Base-by-base conservation (phyloP, 1,140 invertebrate genomes). In the Drepana arcuata region DNA sequence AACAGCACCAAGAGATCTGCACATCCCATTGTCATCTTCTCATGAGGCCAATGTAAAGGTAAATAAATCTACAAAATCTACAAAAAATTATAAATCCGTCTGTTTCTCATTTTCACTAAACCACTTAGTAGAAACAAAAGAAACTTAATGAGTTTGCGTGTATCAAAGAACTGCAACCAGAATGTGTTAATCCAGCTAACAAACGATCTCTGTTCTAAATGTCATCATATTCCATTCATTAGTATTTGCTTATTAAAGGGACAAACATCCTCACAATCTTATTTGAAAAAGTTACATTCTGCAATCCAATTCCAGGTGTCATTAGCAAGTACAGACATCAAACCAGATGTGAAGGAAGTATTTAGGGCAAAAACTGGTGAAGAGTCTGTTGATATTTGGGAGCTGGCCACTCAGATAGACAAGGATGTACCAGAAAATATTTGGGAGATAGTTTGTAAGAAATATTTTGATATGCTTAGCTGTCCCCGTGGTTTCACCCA, bases 381-480 rank as follows among this genome's bases (percentile, higher is more conserved):
- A 34, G 49, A 57, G 0, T 45, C 42, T 14, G 5, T 62, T 13
- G 66, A 75, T 30, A 70, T 78, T 16, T 82, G 77, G 77, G 77
- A 82, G 24, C 21, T 82, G 9, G 74, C 65, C 1, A 59, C 60
- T 12, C 61, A 70, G 33, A 29, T 79, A 10, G 74, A 81, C 36
- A 71, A 77, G 40, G 58, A 81, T 34, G 41, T 81, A 6, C 67
- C 77, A 16, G 55, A 64, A 23, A 56, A 79, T 39, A 73, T 81
- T 34, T 81, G 77, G 77, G 64, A 79, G 7, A 43, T 59, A 45
- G 77, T 67, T 46, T 64, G 77, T 81, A 57, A 58, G 71, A 69
- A 35, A 21, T 24, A 34, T 18, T 16, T 24, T n/a, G n/a, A n/a
- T n/a, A n/a, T n/a, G n/a, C n/a, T n/a, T n/a, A n/a, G n/a, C n/a